phyloP scores from a whole-genome alignment of 92 coral and sea anemone species.

The Siderastrea siderea region DNA sequence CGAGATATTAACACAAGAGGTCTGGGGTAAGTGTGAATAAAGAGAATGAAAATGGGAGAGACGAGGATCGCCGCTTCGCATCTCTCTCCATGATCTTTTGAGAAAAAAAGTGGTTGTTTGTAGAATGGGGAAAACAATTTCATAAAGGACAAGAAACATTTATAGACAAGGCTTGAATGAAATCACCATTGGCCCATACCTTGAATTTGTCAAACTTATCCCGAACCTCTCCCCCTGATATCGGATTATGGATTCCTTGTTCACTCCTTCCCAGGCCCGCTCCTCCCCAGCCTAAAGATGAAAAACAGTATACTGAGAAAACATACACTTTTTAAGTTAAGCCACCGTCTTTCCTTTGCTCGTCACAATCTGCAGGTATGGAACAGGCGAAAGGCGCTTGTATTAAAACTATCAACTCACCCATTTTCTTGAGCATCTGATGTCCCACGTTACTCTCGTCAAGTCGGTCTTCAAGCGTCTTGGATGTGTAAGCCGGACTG shows the following conservation, averaged over 20 bases:
- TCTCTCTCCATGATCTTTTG: too few relatives aligned
- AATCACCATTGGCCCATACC: slow-evolving; percentile 53
- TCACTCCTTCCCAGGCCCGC: slow-evolving; percentile 95
- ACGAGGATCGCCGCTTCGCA: too few relatives aligned
- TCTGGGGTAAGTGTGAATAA: too few relatives aligned
- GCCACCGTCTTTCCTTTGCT: too few relatives aligned
- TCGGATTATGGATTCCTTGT: slow-evolving; percentile 97
- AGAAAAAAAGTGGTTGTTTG: too few relatives aligned
- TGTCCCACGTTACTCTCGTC: slow-evolving; percentile 98
- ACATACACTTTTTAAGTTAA: not conserved
- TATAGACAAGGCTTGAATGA: not conserved
- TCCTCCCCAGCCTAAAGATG: slow-evolving; percentile 93
- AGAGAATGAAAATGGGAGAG: too few relatives aligned
- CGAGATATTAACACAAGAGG: too few relatives aligned
- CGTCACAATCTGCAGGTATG: too few relatives aligned
- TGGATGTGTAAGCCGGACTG: slow-evolving; percentile 76
- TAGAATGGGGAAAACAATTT: too few relatives aligned
- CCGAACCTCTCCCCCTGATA: slow-evolving; percentile 92
- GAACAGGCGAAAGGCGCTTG: too few relatives aligned
- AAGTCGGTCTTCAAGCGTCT: slow-evolving; percentile 80
- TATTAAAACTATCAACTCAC: slow-evolving; percentile 44
- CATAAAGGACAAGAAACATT: not conserved
- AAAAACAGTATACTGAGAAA: not conserved
- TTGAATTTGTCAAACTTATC: slow-evolving; percentile 93
- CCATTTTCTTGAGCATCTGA: slow-evolving; percentile 96